Evolutionary conservation across 2,797 vertebrate species (phyloP), one percentile per base, ranked within the genome.

Genomic region (Merluccius polli): DNA sequence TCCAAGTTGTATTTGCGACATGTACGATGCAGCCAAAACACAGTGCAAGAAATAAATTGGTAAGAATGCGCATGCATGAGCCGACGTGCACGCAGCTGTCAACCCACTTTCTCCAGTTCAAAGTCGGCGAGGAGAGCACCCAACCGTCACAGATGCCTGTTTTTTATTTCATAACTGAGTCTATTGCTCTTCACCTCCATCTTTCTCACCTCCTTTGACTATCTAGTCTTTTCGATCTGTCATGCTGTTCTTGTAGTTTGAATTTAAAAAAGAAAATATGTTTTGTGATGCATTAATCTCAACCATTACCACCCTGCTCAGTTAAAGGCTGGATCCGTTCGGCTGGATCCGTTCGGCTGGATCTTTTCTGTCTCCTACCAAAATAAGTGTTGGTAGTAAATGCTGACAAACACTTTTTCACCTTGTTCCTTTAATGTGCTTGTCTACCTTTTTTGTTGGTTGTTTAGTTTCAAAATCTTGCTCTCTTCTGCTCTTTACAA

Each of bases 131-230:
- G 88, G 87, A 84, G 81, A 87, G 85, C 87, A 24, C 71, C 73
- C 83, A 78, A 88, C 87, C 29, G 86, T 90, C 89, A 90, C 82
- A 88, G 82, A 31, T 75, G 33, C 76, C 82, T 80, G 4, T 3
- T 18, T 74, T 76, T 78, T 67, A 78, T 90, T 90, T 83, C 87
- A 81, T 89, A 91, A 90, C 84, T 79, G 74, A 9, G 81, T 85
- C 79, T 68, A 65, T n/a, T 13, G 63, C 52, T 68, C 36, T 36
- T 36, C 36, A 36, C 36, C 78, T 78, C 78, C 68, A 31, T 82
- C 72, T 79, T 76, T 82, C 80, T 77, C 85, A 85, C 77, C 75
- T 81, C 78, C 78, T 79, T n/a, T n/a, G n/a, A n/a, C 77, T 77
- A 76, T 81, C 16, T 75, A 71, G 75, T 36, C 36, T 75, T 35